These are phyloP conservation scores for Pycnomerus fuliginosus DNA, from an alignment of 2,888 invertebrate genomes.

Conservation along the genomic window DNA sequence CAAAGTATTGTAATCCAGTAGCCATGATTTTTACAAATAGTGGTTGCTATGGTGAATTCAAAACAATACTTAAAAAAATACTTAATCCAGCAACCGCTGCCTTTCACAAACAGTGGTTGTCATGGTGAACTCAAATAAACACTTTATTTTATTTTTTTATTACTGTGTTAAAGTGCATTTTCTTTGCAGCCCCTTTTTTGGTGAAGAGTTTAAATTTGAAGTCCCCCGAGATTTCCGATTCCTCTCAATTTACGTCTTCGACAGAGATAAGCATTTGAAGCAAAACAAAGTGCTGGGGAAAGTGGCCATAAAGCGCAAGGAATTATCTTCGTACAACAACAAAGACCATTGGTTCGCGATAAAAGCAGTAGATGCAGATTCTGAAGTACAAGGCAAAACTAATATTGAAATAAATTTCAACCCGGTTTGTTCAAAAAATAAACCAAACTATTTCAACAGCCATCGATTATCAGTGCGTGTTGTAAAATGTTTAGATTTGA, in stretches of 20 bases:
- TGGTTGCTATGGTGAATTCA: too few relatives aligned
- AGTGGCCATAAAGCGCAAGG: constrained; percentile 86
- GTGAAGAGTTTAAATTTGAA: constrained; percentile 91
- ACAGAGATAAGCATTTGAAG: constrained; percentile 79
- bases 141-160: constrained; percentile 3
- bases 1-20: too few relatives aligned
- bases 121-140: constrained; percentile 3
- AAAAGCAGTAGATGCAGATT: constrained; percentile 82
- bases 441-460: constrained; percentile 43
- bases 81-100: too few relatives aligned
- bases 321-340: constrained; percentile 82
- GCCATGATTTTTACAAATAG: too few relatives aligned
- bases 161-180: too few relatives aligned
- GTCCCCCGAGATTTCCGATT: constrained; percentile 87
- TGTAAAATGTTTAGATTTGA: constrained; percentile 83
- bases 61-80: too few relatives aligned
- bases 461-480: constrained; percentile 63
- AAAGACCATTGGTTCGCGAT: constrained; percentile 92
- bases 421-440: constrained; percentile 56
- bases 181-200: constrained; percentile 80
- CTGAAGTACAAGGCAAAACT: constrained; percentile 89
- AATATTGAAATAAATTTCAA: constrained; percentile 78
- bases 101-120: too few relatives aligned
- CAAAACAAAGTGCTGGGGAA: constrained; percentile 82
- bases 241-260: constrained; percentile 85